Evolutionary conservation across 2,888 invertebrate genomes (phyloP), one percentile per base, ranked within the genome.

Genomic region (Calameuta pallipes): DNA sequence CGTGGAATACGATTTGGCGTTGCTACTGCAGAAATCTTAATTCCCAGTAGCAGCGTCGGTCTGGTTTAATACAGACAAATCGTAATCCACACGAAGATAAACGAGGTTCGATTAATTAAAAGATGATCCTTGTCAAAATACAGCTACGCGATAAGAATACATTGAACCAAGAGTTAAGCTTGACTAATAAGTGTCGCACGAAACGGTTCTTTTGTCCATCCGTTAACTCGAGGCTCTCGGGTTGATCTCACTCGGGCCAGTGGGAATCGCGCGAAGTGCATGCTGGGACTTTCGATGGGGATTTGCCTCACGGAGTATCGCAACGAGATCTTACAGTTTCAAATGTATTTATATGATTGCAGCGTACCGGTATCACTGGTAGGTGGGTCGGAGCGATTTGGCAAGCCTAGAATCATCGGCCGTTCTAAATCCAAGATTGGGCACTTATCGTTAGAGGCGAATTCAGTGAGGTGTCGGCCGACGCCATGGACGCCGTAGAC

Each of bases 51-150:
- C 34, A 31, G 35, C 68, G n/a, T 74, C 74, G 41, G 78, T 73
- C 80, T 75, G 75, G 79, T 85, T 85, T 90, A 90, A 90, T 90
- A 84, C 89, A 87, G 89, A 90, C 87, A 90, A 90, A 90, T 90
- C 88, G 88, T 90, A 90, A 90, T 90, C 90, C 89, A 83, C 80
- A 81, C 78, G 83, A 80, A 85, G 83, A 87, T 86, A 85, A 88
- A 89, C 87, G 87, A 86, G 88, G 83, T 81, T 84, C 90, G 87
- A 90, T 90, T 90, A 89, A 89, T 90, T 89, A 84, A 82, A 78
- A 90, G 90, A 90, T 89, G 90, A 90, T 89, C 90, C 88, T 83
- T 89, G 88, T 89, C 88, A 89, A 89, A 89, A 89, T 89, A 89
- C 87, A 88, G 86, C 82, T 85, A 84, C 84, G 73, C 71, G 71